Conservation (phyloP, 2,113 vertebrate species). For the Octodon degus region DNA sequence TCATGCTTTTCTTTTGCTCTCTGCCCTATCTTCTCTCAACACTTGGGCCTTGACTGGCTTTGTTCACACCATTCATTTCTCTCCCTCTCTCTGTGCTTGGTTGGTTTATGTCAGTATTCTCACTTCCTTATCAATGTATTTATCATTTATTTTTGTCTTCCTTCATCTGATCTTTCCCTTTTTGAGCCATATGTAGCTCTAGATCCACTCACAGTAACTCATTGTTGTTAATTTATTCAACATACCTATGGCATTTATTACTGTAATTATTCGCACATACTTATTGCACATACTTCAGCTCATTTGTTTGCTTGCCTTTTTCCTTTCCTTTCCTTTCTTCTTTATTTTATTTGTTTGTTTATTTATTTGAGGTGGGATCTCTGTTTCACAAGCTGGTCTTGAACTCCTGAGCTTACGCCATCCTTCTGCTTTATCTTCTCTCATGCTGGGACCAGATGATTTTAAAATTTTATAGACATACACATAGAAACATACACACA, state of each 20-base stretch:
- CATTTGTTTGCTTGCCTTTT: neutral
- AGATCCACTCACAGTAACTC: neutral
- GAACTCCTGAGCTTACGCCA: neutral
- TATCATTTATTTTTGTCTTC: neutral
- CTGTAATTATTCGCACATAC: conserved; percentile 2
- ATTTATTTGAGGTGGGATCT: neutral
- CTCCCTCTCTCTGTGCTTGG: neutral
- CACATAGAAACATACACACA: neutral
- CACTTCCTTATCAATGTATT: neutral
- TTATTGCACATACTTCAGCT: neutral
- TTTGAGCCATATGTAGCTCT: neutral
- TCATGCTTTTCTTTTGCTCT: neutral
- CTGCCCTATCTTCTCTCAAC: neutral
- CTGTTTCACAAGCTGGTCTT: neutral
- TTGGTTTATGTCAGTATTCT: neutral
- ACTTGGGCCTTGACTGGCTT: neutral
- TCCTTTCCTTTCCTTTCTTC: neutral
- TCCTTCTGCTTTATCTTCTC: neutral
- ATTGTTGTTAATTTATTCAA: neutral
- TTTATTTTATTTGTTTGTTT: neutral
- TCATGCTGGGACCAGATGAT: neutral
- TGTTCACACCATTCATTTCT: neutral
- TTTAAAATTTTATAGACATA: neutral
- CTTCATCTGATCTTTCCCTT: neutral
- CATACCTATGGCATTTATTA: neutral